Evolutionary conservation across 53 echinoderm and acorn worm species (phyloP), one percentile per base, ranked within the genome.

Genomic region (Holothuria leucospilota): DNA sequence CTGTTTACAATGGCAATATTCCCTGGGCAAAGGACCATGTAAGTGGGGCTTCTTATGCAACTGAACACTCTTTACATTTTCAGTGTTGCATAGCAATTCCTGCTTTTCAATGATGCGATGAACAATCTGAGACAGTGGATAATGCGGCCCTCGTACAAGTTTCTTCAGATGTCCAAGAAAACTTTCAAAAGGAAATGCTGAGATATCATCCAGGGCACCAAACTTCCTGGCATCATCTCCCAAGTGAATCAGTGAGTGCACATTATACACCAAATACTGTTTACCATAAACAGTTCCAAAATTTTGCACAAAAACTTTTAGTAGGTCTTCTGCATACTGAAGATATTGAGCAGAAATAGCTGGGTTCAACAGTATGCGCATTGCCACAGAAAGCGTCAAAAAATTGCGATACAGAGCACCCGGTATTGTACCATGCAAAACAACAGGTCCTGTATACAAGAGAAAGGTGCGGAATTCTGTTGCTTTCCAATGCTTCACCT

Each of bases 401-500:
- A 87, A 91, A 67, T 87, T 67, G 10, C 77, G 78, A 46, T 87
- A 91, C 42, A 84, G 39, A 0, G 68, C 38, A 46, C 59, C 29
- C 25, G 68, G 16, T 20, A 87, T 24, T 52, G 41, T 75, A 40
- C 68, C 77, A 61, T 84, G 59, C 23, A 86, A 72, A 25, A 70
- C 79, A 5, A 91, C 67, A 68, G 38, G 65, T 51, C 90, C 90
- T 40, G 81, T 86, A 82, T 90, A 90, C 29, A 90, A 67, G 34
- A 90, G 78, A n/a, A 90, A 71, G 53, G 86, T 86, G 12, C 90
- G 82, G 30, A 90, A 82, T 82, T 90, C 90, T 8, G 87, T 90
- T 27, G 90, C 90, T 72, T 90, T 86, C 90, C 90, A 90, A 21
- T 82, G 28, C 39, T 86, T 86, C 0, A 90, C 60, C 71, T 86